These are phyloP conservation scores for Gasteruption jaculator DNA, from an alignment of 2,888 invertebrate species.

Conservation along the genomic window DNA sequence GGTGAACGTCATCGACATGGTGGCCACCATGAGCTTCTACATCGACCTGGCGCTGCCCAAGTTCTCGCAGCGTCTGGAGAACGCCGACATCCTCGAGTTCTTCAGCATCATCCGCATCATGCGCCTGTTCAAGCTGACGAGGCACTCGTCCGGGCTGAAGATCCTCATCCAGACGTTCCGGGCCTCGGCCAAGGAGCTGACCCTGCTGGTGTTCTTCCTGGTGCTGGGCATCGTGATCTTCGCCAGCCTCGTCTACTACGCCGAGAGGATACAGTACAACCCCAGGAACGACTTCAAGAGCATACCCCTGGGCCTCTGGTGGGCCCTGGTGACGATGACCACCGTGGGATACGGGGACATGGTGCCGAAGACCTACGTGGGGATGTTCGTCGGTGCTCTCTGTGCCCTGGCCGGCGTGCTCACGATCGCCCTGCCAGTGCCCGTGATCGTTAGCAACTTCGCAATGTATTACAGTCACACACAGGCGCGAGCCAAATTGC, in stretches of 20 bases:
- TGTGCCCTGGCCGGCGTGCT: slow-evolving; percentile 98
- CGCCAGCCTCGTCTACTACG: slow-evolving; percentile 96
- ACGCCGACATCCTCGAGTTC: slow-evolving; percentile 95
- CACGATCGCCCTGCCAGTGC: slow-evolving; percentile 97
- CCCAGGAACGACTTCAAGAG: slow-evolving; percentile 97
- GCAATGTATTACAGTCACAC: slow-evolving; percentile 95
- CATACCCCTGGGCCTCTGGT: slow-evolving; percentile 96
- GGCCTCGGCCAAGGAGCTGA: slow-evolving; percentile 94
- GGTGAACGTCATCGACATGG: slow-evolving; percentile 98
- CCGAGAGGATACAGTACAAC: slow-evolving; percentile 92
- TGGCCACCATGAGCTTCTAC: slow-evolving; percentile 98
- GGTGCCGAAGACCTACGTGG: slow-evolving; percentile 97
- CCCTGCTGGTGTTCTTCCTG: slow-evolving; percentile 94
- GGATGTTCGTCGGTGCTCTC: slow-evolving; percentile 97
- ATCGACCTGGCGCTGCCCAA: slow-evolving; percentile 86
- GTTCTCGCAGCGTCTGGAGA: slow-evolving; percentile 87
- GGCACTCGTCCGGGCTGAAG: slow-evolving; percentile 96
- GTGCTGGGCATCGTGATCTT: slow-evolving; percentile 93
- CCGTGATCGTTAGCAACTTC: slow-evolving; percentile 99
- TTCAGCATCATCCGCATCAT: slow-evolving; percentile 97
- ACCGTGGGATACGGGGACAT: slow-evolving; percentile 98
- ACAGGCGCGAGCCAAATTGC: slow-evolving; percentile 95
- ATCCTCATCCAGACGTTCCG: slow-evolving; percentile 97
- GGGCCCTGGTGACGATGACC: slow-evolving; percentile 99
- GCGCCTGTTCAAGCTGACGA: slow-evolving; percentile 93